Conservation (phyloP, 1,140 invertebrate species). For the Oncopeltus fasciatus region DNA sequence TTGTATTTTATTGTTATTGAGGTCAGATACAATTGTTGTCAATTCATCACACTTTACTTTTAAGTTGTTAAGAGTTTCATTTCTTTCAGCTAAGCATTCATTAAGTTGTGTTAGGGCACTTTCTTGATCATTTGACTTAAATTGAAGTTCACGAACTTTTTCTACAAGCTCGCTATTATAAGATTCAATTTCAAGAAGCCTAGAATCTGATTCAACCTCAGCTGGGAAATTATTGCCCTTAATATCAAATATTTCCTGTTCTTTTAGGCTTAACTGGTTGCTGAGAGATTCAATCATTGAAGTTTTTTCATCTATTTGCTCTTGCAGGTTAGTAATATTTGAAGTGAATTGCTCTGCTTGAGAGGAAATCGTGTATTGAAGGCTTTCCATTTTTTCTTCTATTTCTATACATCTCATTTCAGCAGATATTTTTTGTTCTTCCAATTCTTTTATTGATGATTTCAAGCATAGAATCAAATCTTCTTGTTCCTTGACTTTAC, state of each 20-base stretch:
- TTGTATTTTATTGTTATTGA: neutral
- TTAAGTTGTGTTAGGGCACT: neutral
- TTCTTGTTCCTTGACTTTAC: conserved; percentile 29
- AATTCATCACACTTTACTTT: neutral
- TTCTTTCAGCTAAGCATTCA: neutral
- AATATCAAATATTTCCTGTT: conserved; percentile 14
- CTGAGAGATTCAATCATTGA: conserved; percentile 11
- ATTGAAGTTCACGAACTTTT: conserved; percentile 27
- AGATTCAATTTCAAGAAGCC: neutral
- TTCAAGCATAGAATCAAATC: conserved; percentile 29
- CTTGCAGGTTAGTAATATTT: conserved; percentile 12
- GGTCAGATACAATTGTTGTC: neutral
- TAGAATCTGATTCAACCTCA: neutral
- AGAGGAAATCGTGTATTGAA: neutral
- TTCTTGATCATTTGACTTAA: conserved; percentile 20
- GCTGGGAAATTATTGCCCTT: neutral
- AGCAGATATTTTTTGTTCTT: conserved; percentile 21
- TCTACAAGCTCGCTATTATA: conserved; percentile 15
- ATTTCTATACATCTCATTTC: conserved; percentile 22
- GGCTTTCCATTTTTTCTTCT: conserved; percentile 20
- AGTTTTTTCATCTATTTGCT: neutral
- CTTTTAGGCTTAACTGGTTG: conserved; percentile 10
- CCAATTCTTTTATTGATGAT: conserved; percentile 25
- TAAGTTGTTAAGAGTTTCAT: neutral
- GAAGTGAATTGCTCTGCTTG: conserved; percentile 7